Evolutionary conservation across 1,140 invertebrate species (phyloP).

Genomic region (Brachionus rubens): DNA sequence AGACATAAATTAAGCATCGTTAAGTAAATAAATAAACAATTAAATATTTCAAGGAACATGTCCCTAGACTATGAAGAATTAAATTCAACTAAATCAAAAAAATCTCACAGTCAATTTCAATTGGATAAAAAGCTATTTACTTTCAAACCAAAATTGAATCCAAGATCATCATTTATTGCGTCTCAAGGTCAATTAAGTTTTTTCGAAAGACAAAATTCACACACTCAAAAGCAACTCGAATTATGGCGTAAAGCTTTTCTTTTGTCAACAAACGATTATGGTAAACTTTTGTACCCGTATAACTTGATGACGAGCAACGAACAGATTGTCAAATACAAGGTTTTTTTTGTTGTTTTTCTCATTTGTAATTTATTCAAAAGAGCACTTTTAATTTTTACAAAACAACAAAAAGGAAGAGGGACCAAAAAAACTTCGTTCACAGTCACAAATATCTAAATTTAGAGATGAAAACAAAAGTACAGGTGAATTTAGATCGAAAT

Average conservation of each 20-base stretch:
- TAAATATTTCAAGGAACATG: no score
- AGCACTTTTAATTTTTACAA: not conserved
- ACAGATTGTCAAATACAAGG: no score
- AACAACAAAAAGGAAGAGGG: not conserved
- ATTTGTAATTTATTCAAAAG: not conserved
- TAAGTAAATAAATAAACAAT: no score
- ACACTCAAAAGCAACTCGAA: slow-evolving; percentile 1
- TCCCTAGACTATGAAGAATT: no score
- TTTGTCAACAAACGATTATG: slow-evolving; percentile 13
- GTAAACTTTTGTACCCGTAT: not conserved
- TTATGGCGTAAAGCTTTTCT: not conserved
- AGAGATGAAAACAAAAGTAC: no score
- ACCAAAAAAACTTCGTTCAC: not conserved
- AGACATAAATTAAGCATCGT: no score
- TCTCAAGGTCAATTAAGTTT: not conserved
- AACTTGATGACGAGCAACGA: not conserved
- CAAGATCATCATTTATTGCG: not conserved
- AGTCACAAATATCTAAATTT: not conserved
- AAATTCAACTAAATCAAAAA: no score
- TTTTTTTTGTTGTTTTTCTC: no score
- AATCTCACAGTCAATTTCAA: no score
- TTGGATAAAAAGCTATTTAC: not conserved
- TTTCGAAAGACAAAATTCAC: slow-evolving; percentile 14
- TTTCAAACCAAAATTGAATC: slow-evolving; percentile 8
- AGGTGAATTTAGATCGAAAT: slow-evolving; percentile 14